Conservation (phyloP, 2,113 vertebrate genomes). For the Polyodon spathula region DNA sequence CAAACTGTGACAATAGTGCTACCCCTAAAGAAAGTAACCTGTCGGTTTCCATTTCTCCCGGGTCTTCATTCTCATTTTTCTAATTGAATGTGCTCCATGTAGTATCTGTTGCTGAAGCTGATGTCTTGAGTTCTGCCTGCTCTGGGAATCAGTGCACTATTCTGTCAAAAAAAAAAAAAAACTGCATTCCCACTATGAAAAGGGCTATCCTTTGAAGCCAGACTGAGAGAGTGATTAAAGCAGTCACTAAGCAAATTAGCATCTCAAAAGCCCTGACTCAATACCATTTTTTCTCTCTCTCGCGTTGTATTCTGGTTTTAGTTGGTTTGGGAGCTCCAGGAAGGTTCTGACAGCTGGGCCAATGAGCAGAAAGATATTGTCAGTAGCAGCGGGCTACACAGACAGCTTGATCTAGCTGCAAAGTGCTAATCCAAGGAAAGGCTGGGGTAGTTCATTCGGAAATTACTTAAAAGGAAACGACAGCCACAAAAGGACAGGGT, state of each 20-base stretch:
- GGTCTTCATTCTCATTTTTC: neutral
- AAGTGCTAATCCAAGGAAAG: conserved; percentile 32
- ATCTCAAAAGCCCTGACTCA: conserved; percentile 77
- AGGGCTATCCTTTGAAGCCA: conserved; percentile 70
- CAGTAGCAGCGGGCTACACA: conserved; percentile 1
- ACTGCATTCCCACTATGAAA: conserved; percentile 57
- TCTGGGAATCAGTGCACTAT: conserved; percentile 33
- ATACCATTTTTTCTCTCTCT: conserved; percentile 45
- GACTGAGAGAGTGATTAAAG: conserved; percentile 60
- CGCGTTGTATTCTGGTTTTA: conserved; percentile 21
- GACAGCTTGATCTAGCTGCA: conserved; percentile 39
- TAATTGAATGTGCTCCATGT: neutral
- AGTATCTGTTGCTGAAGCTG: neutral
- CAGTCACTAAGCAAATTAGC: conserved; percentile 67
- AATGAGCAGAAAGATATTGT: conserved; percentile 31
- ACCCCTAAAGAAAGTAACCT: no score
- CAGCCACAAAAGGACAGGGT: conserved; percentile 41
- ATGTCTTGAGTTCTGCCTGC: neutral
- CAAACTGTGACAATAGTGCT: no score
- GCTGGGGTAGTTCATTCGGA: conserved; percentile 42
- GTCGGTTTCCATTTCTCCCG: no score
- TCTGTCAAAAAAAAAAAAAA: conserved; percentile 29
- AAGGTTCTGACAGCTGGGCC: conserved; percentile 37
- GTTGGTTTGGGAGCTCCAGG: conserved; percentile 30
- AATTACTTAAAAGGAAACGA: conserved; percentile 42